Evolutionary conservation across 2,797 vertebrate species (phyloP).

Genomic region (Hippocampus kuda): DNA sequence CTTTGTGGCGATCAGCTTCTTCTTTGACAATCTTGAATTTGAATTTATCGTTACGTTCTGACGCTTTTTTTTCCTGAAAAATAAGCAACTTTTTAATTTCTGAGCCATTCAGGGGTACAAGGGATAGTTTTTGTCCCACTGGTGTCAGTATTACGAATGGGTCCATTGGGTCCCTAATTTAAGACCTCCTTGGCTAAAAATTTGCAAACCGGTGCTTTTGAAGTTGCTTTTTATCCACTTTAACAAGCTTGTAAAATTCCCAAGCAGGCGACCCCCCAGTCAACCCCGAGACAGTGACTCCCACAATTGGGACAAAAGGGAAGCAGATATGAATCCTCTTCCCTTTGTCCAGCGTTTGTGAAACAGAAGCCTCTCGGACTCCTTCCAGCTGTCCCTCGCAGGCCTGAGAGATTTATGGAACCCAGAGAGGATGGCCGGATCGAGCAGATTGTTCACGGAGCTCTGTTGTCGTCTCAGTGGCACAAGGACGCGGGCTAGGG

Average conservation of each 20-base stretch:
- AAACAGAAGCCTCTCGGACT: conserved; percentile 63
- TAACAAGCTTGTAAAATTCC: conserved; percentile 57
- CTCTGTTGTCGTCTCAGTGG: conserved; percentile 41
- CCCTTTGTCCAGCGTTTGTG: conserved; percentile 54
- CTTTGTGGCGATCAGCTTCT: no score
- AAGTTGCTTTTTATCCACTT: no score
- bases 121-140: conserved; percentile 41
- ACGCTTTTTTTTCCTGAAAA: no score
- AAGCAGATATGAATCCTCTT: conserved; percentile 16
- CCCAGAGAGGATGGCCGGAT: conserved; percentile 41
- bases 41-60: no score
- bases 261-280: conserved; percentile 46
- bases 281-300: conserved; percentile 20
- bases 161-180: no score
- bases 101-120: no score
- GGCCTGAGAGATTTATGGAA: conserved; percentile 65
- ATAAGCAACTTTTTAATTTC: no score
- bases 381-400: conserved; percentile 37
- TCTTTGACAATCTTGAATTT: no score
- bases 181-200: no score
- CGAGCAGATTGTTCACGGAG: conserved; percentile 64
- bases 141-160: no score
- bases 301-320: conserved; percentile 11
- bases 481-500: conserved; percentile 7
- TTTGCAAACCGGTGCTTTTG: conserved; percentile 13